Percentiles rank a stretch among this genome's conserved stretches.
phyloP scores from a whole-genome alignment of 2,797 vertebrate genomes.

The Diglossa cyanea region DNA sequence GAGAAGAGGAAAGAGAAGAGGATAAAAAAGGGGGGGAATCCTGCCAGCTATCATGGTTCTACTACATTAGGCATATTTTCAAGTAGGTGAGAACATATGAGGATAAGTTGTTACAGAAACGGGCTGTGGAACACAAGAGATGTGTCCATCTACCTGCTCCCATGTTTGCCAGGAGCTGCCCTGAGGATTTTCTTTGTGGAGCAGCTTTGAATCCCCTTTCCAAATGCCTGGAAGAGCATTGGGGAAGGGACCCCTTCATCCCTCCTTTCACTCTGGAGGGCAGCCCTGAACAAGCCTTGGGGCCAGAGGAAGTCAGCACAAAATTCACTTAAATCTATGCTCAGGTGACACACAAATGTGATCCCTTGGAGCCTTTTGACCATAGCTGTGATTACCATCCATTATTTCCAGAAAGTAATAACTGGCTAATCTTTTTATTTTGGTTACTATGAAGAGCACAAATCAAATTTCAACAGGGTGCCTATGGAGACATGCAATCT shows the following conservation, averaged over 20 bases:
- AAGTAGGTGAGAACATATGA: background rate
- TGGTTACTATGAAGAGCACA: background rate
- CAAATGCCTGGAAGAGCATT: background rate
- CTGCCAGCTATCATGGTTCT: background rate
- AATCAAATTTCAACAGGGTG: background rate
- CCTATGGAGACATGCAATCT: background rate
- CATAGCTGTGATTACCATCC: background rate
- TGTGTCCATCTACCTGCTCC: accelerated
- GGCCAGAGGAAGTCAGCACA: background rate
- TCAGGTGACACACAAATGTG: background rate
- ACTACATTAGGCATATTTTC: background rate
- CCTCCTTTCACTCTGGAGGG: accelerated
- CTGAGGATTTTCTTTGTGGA: background rate
- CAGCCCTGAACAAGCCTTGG: background rate
- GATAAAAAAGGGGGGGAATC: background rate
- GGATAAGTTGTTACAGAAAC: background rate
- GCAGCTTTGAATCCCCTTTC: background rate
- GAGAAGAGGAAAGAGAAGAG: background rate
- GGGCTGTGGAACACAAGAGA: background rate
- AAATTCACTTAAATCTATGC: background rate
- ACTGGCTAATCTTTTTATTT: background rate
- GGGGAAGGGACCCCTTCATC: background rate
- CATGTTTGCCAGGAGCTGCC: background rate
- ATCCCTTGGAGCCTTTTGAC: background rate
- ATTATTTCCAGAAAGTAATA: background rate